These are phyloP conservation scores for Pangasius krempfi DNA, from an alignment of 2,797 vertebrate species.

Conservation along the genomic window DNA sequence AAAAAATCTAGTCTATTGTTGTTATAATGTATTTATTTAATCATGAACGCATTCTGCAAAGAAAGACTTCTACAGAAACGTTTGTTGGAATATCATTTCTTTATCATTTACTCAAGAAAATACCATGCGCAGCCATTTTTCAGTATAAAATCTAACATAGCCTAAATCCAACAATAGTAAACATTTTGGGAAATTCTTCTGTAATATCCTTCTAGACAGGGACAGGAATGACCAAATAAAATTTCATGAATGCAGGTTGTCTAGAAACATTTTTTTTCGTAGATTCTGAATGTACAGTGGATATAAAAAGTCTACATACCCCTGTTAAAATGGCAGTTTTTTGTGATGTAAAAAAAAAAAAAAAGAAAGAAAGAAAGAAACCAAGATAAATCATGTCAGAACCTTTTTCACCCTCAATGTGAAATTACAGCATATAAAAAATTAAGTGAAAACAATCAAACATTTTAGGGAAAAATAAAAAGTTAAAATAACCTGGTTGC, in stretches of 20 bases:
- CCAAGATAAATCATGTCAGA: no score
- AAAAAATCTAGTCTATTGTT: neutral
- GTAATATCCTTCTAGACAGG: neutral
- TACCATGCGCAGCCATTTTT: neutral
- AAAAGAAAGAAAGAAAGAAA: no score
- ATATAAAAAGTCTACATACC: no score
- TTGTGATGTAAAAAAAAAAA: no score
- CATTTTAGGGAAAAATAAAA: no score
- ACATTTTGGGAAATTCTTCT: neutral
- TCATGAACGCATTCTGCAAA: neutral
- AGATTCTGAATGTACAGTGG: neutral
- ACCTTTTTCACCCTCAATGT: no score
- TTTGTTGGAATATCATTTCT: neutral
- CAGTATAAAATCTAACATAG: neutral
- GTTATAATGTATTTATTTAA: neutral
- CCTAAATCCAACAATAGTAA: neutral
- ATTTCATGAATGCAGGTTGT: neutral
- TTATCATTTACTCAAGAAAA: neutral
- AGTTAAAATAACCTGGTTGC: no score
- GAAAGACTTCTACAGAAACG: neutral
- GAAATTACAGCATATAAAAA: no score
- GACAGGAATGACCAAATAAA: neutral
- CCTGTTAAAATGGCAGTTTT: no score
- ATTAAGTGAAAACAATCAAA: no score
- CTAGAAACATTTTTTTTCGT: neutral